Evolutionary conservation across 2,797 vertebrate genomes (phyloP).

Genomic region (Valencia hispanica): DNA sequence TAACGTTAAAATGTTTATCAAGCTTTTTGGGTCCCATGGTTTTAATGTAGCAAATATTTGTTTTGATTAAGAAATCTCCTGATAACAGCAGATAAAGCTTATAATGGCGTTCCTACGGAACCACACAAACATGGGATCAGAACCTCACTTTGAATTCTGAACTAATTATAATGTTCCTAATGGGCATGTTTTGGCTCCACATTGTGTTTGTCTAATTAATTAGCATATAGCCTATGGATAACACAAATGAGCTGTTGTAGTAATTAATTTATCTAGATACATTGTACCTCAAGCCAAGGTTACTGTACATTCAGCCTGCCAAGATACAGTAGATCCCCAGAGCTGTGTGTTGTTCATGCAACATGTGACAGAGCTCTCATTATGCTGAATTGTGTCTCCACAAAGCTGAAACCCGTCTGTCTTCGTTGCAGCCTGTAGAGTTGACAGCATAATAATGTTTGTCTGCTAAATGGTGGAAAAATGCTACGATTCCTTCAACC

Average conservation of each 20-base stretch:
- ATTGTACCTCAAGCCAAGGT: conserved; percentile 56
- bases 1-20: not conserved
- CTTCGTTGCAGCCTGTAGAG: conserved; percentile 30
- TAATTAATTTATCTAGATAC: conserved; percentile 67
- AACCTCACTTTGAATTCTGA: conserved; percentile 43
- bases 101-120: conserved; percentile 23
- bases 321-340: conserved; percentile 36
- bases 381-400: conserved; percentile 53
- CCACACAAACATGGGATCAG: conserved; percentile 34
- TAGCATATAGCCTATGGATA: conserved; percentile 73
- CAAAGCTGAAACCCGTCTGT: conserved; percentile 44
- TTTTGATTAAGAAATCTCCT: not conserved
- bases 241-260: conserved; percentile 48
- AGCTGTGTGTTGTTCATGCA: conserved; percentile 33
- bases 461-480: conserved; percentile 48
- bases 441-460: conserved; percentile 63
- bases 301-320: conserved; percentile 55
- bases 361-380: conserved; percentile 48
- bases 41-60: not conserved
- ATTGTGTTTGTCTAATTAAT: conserved; percentile 76
- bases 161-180: conserved; percentile 74
- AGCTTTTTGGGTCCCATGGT: not conserved
- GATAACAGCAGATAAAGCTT: not conserved
- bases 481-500: conserved; percentile 35
- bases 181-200: conserved; percentile 68